A percentile compares a stretch with the other conserved stretches of the same genome.
These are phyloP conservation scores for Poecile atricapillus DNA, from an alignment of 2,113 vertebrate genomes.

Conservation along the genomic window DNA sequence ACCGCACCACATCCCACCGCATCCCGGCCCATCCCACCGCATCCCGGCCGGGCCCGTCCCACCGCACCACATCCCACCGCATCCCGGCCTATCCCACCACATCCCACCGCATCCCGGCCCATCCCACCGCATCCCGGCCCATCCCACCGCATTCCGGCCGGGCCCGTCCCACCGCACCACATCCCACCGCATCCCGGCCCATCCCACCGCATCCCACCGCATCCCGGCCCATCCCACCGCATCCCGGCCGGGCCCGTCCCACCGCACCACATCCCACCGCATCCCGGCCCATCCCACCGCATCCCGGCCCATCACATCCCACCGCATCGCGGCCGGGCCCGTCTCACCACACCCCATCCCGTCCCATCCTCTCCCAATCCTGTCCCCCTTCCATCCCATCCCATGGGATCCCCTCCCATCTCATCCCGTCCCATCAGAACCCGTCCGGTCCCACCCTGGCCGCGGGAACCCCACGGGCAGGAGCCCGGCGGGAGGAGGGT, in stretches of 20 bases:
- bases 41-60: accelerated
- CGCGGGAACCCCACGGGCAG: too few species aligned
- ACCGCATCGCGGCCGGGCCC: too few species aligned
- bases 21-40: background rate
- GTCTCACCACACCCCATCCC: too few species aligned
- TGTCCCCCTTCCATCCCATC: background rate
- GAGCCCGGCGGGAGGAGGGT: accelerated
- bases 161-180: accelerated
- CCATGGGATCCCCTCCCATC: background rate
- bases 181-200: background rate
- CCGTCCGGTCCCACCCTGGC: accelerated
- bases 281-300: background rate
- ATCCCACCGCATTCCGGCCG: background rate
- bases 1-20: accelerated
- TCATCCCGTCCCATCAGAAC: too few species aligned
- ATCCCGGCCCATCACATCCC: accelerated
- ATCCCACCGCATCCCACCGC: too few species aligned
- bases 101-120: accelerated
- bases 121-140: accelerated
- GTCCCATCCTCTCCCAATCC: accelerated
- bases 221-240: accelerated
- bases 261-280: too few species aligned
- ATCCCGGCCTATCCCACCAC: too few species aligned
- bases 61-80: too few species aligned
- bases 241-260: accelerated